Evolutionary conservation across 2,797 vertebrate genomes (phyloP).

Genomic region (Bradypus variegatus): DNA sequence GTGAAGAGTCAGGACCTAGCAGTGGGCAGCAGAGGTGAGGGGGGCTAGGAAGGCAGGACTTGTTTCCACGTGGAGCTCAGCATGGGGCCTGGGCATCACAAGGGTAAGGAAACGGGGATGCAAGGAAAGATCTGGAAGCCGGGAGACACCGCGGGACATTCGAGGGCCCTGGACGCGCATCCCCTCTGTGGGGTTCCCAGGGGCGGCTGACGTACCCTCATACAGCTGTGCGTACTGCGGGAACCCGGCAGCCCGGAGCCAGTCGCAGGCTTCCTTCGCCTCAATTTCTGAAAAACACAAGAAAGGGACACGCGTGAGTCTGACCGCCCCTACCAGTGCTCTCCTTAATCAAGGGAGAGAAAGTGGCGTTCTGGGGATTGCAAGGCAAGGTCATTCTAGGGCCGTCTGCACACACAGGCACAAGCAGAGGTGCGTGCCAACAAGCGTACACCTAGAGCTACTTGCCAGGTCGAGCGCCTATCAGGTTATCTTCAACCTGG

Average conservation of each 20-base stretch:
- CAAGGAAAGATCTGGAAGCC: neutral
- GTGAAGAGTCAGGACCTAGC: neutral
- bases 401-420: neutral
- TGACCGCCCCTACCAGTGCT: neutral
- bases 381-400: neutral
- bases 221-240: slow-evolving; percentile 98
- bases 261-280: slow-evolving; percentile 96
- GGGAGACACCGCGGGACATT: neutral
- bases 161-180: too few species aligned
- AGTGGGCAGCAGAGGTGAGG: neutral
- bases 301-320: slow-evolving; percentile 39
- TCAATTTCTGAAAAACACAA: slow-evolving; percentile 89
- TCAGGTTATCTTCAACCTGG: neutral
- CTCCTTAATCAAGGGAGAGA: neutral
- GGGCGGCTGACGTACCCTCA: slow-evolving; percentile 80
- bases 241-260: slow-evolving; percentile 97
- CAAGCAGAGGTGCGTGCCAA: neutral
- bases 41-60: fast-evolving
- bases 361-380: neutral
- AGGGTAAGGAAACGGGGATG: neutral
- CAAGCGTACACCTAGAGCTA: neutral
- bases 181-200: neutral
- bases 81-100: neutral
- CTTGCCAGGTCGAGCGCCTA: neutral
- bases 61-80: neutral